A percentile compares a stretch with the other conserved stretches of the same genome.
Evolutionary conservation across 2,797 vertebrate species (phyloP).

Genomic region (Epinephelus coioides): DNA sequence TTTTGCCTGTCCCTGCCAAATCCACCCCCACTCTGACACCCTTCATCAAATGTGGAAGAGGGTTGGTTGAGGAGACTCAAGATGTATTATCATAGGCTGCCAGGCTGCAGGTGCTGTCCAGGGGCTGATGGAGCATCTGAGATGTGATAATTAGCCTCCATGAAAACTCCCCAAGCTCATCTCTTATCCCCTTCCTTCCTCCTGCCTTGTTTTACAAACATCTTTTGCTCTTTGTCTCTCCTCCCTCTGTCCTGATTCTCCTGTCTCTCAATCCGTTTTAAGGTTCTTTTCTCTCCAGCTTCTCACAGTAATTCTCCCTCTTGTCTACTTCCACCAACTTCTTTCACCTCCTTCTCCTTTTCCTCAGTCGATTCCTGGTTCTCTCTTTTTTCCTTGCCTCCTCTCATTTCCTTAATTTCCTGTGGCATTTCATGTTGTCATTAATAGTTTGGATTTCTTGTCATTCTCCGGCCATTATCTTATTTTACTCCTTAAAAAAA

Average conservation of each 20-base stretch:
- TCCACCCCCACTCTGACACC: neutral
- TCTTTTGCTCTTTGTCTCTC: neutral
- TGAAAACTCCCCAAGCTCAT: constrained; percentile 22
- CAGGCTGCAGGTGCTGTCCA: constrained; percentile 11
- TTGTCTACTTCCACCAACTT: neutral
- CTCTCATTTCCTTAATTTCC: neutral
- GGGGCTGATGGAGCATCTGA: constrained; percentile 1
- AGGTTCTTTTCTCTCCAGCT: neutral
- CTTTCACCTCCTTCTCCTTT: neutral
- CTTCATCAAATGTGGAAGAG: constrained; percentile 1
- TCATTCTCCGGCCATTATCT: neutral
- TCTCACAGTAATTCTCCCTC: neutral
- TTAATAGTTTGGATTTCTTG: neutral
- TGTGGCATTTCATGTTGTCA: neutral
- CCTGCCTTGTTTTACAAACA: neutral
- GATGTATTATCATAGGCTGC: constrained; percentile 26
- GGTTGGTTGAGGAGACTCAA: constrained; percentile 4
- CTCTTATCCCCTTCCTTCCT: neutral
- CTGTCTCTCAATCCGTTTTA: neutral
- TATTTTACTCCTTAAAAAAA: neutral
- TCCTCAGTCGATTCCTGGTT: neutral
- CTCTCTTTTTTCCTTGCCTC: neutral
- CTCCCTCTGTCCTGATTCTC: neutral
- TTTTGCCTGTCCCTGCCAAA: neutral
- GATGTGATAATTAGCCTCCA: constrained; percentile 31